These are phyloP conservation scores for Odontesthes bonariensis DNA, from an alignment of 2,113 vertebrate genomes.

Conservation along the genomic window DNA sequence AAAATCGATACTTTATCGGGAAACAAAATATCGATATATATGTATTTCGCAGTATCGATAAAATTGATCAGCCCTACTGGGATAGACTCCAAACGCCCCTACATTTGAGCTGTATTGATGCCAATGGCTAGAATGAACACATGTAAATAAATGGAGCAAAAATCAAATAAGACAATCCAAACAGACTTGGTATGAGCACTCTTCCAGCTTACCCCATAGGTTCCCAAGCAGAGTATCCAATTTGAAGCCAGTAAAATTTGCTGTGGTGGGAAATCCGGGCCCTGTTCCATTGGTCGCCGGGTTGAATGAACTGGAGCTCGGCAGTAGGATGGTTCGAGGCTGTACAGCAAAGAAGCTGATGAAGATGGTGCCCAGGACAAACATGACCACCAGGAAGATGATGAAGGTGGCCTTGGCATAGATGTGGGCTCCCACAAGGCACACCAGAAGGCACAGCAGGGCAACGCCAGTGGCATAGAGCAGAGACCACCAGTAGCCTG, in stretches of 20 bases:
- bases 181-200: too few species aligned
- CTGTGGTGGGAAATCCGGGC: conserved; percentile 33
- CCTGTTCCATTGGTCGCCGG: conserved; percentile 25
- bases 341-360: conserved; percentile 87
- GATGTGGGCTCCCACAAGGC: conserved; percentile 90
- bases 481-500: conserved; percentile 90
- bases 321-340: conserved; percentile 77
- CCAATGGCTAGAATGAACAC: background rate
- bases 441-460: conserved; percentile 89
- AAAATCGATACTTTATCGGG: too few species aligned
- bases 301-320: background rate
- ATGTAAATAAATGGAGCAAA: background rate
- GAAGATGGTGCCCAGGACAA: conserved; percentile 86
- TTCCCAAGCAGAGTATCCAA: conserved; percentile 86
- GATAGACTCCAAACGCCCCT: background rate
- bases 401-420: conserved; percentile 92
- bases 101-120: background rate
- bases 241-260: conserved; percentile 90
- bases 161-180: background rate
- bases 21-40: too few species aligned
- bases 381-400: conserved; percentile 90
- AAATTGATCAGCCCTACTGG: too few species aligned
- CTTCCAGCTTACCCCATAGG: conserved; percentile 80
- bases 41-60: too few species aligned
- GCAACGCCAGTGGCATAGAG: conserved; percentile 85